Conservation (phyloP, 1,140 invertebrate genomes). For the Lysiphlebus fabarum region DNA sequence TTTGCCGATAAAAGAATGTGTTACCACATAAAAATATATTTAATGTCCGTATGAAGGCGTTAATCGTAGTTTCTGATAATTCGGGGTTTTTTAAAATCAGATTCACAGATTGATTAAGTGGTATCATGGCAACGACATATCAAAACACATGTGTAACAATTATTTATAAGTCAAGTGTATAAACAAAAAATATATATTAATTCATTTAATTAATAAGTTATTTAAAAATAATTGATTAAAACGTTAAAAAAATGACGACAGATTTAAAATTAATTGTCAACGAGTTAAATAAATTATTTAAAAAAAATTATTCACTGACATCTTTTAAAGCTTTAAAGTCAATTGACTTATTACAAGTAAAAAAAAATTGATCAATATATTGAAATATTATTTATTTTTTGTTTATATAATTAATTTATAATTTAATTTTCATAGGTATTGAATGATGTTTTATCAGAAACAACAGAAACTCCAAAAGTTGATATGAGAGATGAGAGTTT, state of each 20-base stretch:
- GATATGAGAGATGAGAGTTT: slow-evolving; percentile 65
- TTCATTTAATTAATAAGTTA: not conserved
- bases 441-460: slow-evolving; percentile 65
- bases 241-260: slow-evolving; percentile 63
- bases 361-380: slow-evolving; percentile 11
- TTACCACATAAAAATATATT: too few relatives aligned
- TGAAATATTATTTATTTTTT: slow-evolving; percentile 3
- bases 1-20: too few relatives aligned
- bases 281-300: slow-evolving; percentile 72
- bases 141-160: too few relatives aligned
- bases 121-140: not conserved
- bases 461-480: slow-evolving; percentile 59
- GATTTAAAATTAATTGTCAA: slow-evolving; percentile 76
- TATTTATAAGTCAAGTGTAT: not conserved
- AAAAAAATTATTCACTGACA: slow-evolving; percentile 77
- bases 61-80: too few relatives aligned
- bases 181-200: not conserved
- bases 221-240: not conserved
- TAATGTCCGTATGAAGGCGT: too few relatives aligned
- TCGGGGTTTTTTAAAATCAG: too few relatives aligned
- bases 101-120: too few relatives aligned
- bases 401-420: slow-evolving; percentile 15
- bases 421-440: slow-evolving; percentile 53
- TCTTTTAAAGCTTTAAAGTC: slow-evolving; percentile 78
- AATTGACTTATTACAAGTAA: slow-evolving; percentile 71